Conservation (phyloP, 1,140 invertebrate species). For the Drosophila kurseongensis region DNA sequence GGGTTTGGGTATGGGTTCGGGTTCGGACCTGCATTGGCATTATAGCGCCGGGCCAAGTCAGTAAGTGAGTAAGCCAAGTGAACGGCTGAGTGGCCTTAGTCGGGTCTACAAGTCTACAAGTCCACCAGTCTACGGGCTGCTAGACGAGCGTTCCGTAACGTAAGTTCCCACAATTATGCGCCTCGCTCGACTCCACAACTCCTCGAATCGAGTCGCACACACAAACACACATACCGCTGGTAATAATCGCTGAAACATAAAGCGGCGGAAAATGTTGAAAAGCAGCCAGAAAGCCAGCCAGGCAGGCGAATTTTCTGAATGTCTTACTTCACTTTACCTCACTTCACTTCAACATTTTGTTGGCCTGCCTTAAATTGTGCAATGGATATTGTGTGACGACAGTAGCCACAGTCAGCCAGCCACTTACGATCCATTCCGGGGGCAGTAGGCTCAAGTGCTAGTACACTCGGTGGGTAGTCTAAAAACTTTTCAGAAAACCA, state of each 20-base stretch:
- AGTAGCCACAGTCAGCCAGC: slow-evolving; percentile 28
- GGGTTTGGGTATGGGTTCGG: slow-evolving; percentile 23
- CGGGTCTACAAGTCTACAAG: slow-evolving; percentile 42
- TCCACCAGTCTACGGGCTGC: slow-evolving; percentile 54
- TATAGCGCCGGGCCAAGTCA: slow-evolving; percentile 64
- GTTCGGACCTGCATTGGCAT: slow-evolving; percentile 69
- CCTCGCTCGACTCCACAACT: slow-evolving; percentile 68
- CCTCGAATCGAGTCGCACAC: slow-evolving; percentile 11
- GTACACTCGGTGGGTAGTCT: slow-evolving; percentile 1
- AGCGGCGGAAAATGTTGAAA: slow-evolving; percentile 78
- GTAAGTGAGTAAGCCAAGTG: slow-evolving; percentile 70
- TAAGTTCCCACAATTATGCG: slow-evolving; percentile 81
- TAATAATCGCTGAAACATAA: slow-evolving; percentile 80
- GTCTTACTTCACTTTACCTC: slow-evolving; percentile 64
- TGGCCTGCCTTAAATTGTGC: slow-evolving; percentile 62
- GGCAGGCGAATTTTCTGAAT: slow-evolving; percentile 57
- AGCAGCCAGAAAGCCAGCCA: slow-evolving; percentile 57
- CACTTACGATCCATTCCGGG: slow-evolving; percentile 40
- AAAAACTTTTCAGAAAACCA: slow-evolving; percentile 14
- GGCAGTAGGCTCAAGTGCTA: slow-evolving; percentile 19
- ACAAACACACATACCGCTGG: slow-evolving; percentile 49
- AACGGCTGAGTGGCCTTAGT: slow-evolving; percentile 72
- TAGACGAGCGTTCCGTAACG: slow-evolving; percentile 78
- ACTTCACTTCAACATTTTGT: slow-evolving; percentile 45
- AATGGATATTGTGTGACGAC: slow-evolving; percentile 64